Evolutionary conservation across 2,888 invertebrate species (phyloP), one percentile per base, ranked within the genome.

Genomic region (Melanargia galathea): DNA sequence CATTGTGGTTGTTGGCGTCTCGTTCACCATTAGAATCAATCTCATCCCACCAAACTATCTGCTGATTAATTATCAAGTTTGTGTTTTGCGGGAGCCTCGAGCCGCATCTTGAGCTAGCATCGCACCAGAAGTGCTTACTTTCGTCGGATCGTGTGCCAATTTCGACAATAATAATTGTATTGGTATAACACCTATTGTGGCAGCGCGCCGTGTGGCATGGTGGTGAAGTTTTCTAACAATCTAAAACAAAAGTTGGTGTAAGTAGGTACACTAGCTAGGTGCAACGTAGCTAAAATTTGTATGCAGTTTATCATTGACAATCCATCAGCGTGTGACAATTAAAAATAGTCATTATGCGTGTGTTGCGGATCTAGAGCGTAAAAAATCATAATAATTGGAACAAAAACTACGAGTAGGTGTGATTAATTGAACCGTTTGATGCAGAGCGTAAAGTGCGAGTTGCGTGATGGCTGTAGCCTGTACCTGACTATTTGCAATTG

Each of bases 341-440:
- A 49, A 59, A 46, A 20, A n/a, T 22, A 43, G 40, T 38, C 18
- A 55, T 55, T 43, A 60, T 58, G 63, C 63, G 62, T 63, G 62
- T 63, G 65, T 60, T 51, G 60, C 46, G 61, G n/a, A 66, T 69
- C 56, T 65, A 52, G 64, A 69, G 70, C 70, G 63, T 62, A 64
- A 62, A 66, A 62, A 68, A 67, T 60, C 48, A 64, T 69, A 69
- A 68, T 68, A 35, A 52, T 52, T 52, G 62, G 64, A 57, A 62
- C 63, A 68, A 69, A 67, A 69, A 66, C 61, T 64, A n/a, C n/a
- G n/a, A n/a, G n/a, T n/a, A 55, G 54, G 65, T 58, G 64, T 63
- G 54, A 61, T 56, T 62, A 65, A 64, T 60, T 64, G 59, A 62
- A 60, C 57, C 60, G 51, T 62, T 67, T 62, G 65, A 54, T 55